Evolutionary conservation across 2,888 invertebrate species (phyloP).

Genomic region (Idaea aversata): DNA sequence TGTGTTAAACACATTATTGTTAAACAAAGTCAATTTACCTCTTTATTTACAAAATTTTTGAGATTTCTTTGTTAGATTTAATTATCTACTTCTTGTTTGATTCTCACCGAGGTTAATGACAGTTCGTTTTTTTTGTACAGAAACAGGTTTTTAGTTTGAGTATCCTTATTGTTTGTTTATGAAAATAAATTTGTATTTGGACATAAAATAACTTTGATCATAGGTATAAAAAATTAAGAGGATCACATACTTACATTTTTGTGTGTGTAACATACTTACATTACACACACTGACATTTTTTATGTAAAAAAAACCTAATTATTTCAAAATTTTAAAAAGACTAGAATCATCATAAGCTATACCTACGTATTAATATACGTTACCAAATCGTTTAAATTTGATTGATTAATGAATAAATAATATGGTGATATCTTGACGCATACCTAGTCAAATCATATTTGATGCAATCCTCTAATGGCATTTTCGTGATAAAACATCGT

Average conservation of each 20-base stretch:
- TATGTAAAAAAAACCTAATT: too few species aligned
- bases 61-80: constrained; percentile 5
- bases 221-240: not conserved
- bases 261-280: too few species aligned
- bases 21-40: not conserved
- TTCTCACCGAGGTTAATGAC: constrained; percentile 5
- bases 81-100: constrained; percentile 17
- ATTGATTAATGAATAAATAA: not conserved
- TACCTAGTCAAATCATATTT: not conserved
- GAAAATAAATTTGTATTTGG: too few species aligned
- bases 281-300: not conserved
- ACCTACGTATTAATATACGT: too few species aligned
- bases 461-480: not conserved
- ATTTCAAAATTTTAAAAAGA: too few species aligned
- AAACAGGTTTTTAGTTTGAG: not conserved
- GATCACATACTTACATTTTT: not conserved
- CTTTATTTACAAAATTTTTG: not conserved
- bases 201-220: not conserved
- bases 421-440: not conserved
- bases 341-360: too few species aligned
- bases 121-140: not conserved
- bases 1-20: not conserved
- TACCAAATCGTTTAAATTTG: not conserved
- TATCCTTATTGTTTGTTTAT: not conserved
- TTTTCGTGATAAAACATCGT: not conserved